Evolutionary conservation across 2,797 vertebrate genomes (phyloP).

Genomic region (Schizopygopsis pylzovi): DNA sequence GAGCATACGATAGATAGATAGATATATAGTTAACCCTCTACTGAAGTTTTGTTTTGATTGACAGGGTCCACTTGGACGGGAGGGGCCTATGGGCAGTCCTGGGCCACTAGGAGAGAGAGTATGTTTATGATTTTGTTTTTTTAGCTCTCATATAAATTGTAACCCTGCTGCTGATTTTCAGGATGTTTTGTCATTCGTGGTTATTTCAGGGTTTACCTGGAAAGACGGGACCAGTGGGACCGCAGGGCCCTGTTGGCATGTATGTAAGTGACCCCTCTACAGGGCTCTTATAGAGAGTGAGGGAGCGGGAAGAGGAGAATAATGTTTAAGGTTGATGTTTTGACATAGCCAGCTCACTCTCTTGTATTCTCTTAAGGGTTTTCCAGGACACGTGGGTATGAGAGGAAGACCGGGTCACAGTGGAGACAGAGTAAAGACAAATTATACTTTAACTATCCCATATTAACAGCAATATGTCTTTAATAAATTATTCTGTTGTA

Average conservation of each 20-base stretch:
- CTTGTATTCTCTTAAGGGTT: constrained; percentile 74
- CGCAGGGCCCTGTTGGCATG: constrained; percentile 88
- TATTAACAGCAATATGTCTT: neutral
- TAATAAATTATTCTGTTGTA: neutral
- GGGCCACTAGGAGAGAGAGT: constrained; percentile 83
- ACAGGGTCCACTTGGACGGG: constrained; percentile 81
- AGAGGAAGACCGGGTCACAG: constrained; percentile 78
- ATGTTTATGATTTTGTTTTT: constrained; percentile 54
- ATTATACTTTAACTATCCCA: neutral
- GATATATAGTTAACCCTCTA: neutral
- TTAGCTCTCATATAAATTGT: constrained; percentile 1
- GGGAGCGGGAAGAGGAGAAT: neutral
- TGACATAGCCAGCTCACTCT: neutral
- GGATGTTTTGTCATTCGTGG: constrained; percentile 33
- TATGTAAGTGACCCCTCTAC: constrained; percentile 84
- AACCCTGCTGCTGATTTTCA: neutral
- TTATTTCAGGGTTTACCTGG: constrained; percentile 84
- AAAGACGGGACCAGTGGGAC: constrained; percentile 83
- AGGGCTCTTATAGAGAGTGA: constrained; percentile 25
- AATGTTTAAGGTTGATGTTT: neutral
- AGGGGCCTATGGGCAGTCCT: constrained; percentile 71
- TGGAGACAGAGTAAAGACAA: constrained; percentile 80
- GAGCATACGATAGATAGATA: too few relatives aligned
- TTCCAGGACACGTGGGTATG: constrained; percentile 79
- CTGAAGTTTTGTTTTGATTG: constrained; percentile 40